These are phyloP conservation scores for Mandrillus leucophaeus DNA, from an alignment of 2,113 vertebrate species.

Conservation along the genomic window DNA sequence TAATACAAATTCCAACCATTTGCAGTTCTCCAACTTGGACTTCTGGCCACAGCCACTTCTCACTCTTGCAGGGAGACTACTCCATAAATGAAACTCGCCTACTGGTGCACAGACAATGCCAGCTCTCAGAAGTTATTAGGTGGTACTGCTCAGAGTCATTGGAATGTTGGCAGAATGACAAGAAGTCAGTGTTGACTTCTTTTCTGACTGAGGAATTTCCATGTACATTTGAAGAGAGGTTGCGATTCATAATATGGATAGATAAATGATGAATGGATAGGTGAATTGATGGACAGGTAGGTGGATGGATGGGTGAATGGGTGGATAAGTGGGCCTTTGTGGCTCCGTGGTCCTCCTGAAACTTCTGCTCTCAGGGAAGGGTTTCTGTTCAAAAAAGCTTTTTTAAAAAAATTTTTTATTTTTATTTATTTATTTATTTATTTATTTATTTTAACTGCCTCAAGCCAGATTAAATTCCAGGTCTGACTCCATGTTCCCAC, in stretches of 20 bases:
- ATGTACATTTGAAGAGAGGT: neutral
- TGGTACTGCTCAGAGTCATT: neutral
- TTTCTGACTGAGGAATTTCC: neutral
- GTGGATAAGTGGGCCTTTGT: neutral
- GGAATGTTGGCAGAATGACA: neutral
- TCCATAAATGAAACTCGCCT: neutral
- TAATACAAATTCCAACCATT: constrained; percentile 35
- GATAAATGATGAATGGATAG: neutral
- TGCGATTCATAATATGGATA: neutral
- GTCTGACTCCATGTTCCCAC: neutral
- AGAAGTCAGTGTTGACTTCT: neutral
- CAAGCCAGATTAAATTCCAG: neutral
- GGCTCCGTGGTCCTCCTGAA: neutral
- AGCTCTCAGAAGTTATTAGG: neutral
- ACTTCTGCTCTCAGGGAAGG: neutral
- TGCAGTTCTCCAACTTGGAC: neutral
- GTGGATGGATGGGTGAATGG: too few relatives aligned
- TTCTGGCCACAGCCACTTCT: neutral
- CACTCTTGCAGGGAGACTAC: neutral
- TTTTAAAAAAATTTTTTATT: fast-evolving
- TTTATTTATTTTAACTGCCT: neutral
- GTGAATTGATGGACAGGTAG: too few relatives aligned
- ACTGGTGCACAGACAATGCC: neutral
- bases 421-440: too few relatives aligned
- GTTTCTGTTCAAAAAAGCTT: neutral